Percentiles rank a stretch among this genome's conserved stretches.
Conservation (phyloP, 2,797 vertebrate genomes). For the Liparis tanakae region DNA sequence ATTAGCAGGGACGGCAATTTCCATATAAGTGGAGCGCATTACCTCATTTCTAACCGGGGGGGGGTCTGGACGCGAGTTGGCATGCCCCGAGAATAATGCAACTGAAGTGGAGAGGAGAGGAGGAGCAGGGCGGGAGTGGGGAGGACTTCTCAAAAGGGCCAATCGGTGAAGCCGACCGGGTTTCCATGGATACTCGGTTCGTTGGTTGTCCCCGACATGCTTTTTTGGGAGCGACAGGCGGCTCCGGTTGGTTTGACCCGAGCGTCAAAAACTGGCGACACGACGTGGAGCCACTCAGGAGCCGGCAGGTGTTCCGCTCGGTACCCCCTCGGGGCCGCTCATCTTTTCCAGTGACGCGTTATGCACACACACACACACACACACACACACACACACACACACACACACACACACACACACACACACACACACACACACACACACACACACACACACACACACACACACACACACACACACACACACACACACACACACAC, state of each 20-base stretch:
- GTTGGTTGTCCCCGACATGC: too few relatives aligned
- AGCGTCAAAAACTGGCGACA: conserved; percentile 31
- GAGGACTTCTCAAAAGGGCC: conserved; percentile 71
- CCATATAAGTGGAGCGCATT: conserved; percentile 70
- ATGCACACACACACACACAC: too few relatives aligned
- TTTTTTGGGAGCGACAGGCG: conserved; percentile 67
- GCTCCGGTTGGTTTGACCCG: conserved; percentile 54
- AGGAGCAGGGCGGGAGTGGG: conserved; percentile 24
- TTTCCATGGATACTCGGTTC: conserved; percentile 78
- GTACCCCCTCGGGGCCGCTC: conserved; percentile 37
- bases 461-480: too few relatives aligned
- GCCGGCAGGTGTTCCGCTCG: conserved; percentile 59
- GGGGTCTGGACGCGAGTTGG: conserved; percentile 28
- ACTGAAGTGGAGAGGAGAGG: conserved; percentile 55
- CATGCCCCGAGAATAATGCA: conserved; percentile 69
- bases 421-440: too few relatives aligned
- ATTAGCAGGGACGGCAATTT: conserved; percentile 64
- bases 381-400: too few relatives aligned
- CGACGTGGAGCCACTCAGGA: conserved; percentile 28
- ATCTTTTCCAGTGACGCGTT: conserved; percentile 32
- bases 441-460: too few relatives aligned
- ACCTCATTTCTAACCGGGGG: conserved; percentile 37
- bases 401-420: too few relatives aligned
- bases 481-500: too few relatives aligned
- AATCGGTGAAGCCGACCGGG: conserved; percentile 67